These are phyloP conservation scores for Cuniculus paca DNA, from an alignment of 2,797 vertebrate genomes.

Conservation along the genomic window DNA sequence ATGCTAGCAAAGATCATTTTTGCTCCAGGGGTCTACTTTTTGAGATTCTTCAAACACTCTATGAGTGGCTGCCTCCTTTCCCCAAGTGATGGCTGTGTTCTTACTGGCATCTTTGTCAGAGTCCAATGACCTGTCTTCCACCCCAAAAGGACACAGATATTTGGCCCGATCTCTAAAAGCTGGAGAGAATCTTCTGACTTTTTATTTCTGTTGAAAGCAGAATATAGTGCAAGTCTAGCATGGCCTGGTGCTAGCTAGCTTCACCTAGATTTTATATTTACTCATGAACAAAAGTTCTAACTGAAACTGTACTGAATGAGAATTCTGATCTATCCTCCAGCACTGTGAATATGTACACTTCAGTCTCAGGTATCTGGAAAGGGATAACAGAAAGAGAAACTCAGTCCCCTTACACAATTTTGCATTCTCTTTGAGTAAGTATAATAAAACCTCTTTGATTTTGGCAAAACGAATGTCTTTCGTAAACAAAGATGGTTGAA, in stretches of 20 bases:
- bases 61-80: conserved; percentile 90
- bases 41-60: conserved; percentile 92
- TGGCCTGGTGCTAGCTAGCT: background rate
- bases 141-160: conserved; percentile 92
- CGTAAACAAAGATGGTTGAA: background rate
- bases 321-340: background rate
- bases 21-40: conserved; percentile 95
- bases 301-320: background rate
- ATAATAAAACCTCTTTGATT: background rate
- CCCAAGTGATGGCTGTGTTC: conserved; percentile 93
- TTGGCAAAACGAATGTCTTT: background rate
- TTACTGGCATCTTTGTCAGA: conserved; percentile 93
- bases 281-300: background rate
- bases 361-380: background rate
- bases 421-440: background rate
- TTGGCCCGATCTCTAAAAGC: conserved; percentile 87
- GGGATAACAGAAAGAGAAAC: background rate
- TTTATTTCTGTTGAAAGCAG: background rate
- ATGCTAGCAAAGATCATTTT: conserved; percentile 94
- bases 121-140: conserved; percentile 92
- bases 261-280: background rate
- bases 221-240: background rate
- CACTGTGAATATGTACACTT: background rate
- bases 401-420: background rate
- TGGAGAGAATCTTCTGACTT: background rate